Conservation (phyloP, 2,888 invertebrate genomes). For the Isoperla grammatica region DNA sequence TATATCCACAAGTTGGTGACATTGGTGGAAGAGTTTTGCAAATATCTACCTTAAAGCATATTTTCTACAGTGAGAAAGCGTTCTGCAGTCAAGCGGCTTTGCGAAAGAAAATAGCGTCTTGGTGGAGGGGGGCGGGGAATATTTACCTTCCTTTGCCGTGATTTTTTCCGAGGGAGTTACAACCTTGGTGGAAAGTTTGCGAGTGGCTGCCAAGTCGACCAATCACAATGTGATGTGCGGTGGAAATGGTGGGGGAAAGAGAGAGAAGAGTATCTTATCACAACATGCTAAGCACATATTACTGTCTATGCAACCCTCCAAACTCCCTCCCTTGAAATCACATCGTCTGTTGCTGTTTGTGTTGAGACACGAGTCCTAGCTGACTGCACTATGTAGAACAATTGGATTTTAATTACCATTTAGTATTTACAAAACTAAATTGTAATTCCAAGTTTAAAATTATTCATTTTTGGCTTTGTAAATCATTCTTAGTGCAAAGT, state of each 20-base stretch:
- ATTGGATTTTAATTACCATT: no score
- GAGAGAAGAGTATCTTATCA: slow-evolving; percentile 19
- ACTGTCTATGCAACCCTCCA: no score
- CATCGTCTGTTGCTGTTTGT: no score
- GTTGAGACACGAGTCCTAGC: no score
- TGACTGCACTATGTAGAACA: no score
- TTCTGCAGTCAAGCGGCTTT: neutral
- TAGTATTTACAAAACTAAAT: no score
- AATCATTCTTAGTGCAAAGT: no score
- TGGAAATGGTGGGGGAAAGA: slow-evolving; percentile 21
- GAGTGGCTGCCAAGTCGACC: slow-evolving; percentile 30
- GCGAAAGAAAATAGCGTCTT: neutral
- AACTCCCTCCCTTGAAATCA: no score
- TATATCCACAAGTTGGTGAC: no score
- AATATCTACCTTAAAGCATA: no score
- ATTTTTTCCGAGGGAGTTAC: slow-evolving; percentile 26
- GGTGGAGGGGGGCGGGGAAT: neutral
- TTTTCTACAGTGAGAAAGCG: neutral
- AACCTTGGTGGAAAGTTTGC: slow-evolving; percentile 33
- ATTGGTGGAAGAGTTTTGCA: neutral
- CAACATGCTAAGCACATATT: slow-evolving; percentile 23
- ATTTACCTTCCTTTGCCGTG: slow-evolving; percentile 21
- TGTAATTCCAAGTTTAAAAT: no score
- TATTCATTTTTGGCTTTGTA: no score
- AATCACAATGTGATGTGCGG: slow-evolving; percentile 14